These are phyloP conservation scores for Himalopsyche anomala DNA, from an alignment of 2,888 invertebrate species.

Conservation along the genomic window DNA sequence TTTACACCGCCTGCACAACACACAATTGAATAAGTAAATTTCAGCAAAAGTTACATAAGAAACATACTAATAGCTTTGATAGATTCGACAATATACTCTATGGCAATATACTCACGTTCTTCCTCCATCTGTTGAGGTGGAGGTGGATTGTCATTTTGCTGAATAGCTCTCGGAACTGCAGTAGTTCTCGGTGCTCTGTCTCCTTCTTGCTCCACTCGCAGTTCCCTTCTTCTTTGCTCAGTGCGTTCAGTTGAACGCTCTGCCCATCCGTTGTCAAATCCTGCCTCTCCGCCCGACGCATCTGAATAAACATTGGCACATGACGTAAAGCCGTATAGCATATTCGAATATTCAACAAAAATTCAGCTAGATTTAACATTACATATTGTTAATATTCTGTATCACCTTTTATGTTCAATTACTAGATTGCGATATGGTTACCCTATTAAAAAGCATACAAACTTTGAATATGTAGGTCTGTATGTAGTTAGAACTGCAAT, in stretches of 20 bases:
- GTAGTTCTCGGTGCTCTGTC: conserved; percentile 67
- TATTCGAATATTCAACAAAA: too few species aligned
- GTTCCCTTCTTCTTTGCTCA: conserved; percentile 67
- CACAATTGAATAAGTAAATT: neutral
- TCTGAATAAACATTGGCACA: neutral
- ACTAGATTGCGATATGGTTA: too few species aligned
- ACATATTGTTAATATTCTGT: too few species aligned
- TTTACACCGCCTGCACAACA: conserved; percentile 89
- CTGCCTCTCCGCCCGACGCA: conserved; percentile 61
- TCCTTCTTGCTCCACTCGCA: conserved; percentile 72
- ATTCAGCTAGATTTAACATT: too few species aligned
- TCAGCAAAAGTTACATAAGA: neutral
- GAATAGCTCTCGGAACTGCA: conserved; percentile 64
- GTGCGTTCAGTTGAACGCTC: conserved; percentile 60
- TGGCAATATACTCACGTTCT: conserved; percentile 69
- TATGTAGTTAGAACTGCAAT: too few species aligned
- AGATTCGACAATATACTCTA: neutral
- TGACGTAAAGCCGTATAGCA: too few species aligned
- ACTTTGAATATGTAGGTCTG: too few species aligned
- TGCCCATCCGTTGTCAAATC: conserved; percentile 63
- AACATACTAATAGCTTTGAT: neutral
- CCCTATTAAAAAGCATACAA: too few species aligned
- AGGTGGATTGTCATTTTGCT: conserved; percentile 60
- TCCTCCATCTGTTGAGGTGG: conserved; percentile 67
- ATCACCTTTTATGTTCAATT: too few species aligned